Base-by-base conservation (phyloP, 2,888 invertebrate species). In the Hesperia comma region DNA sequence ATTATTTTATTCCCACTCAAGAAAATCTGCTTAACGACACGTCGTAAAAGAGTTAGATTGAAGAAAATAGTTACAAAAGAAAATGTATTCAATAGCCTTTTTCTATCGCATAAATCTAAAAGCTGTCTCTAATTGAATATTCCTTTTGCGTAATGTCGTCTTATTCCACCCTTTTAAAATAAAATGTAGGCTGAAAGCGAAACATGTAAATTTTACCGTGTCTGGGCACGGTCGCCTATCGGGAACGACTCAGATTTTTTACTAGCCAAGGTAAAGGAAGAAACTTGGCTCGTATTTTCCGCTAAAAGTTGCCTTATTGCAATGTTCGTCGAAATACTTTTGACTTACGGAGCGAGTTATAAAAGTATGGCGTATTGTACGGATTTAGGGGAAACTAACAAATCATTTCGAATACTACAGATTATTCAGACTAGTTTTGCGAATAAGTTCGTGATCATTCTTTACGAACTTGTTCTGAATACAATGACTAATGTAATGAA, bases 151-250 rank as follows among this genome's bases (percentile, higher is more conserved):
- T 87, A 89, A 88, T 85, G 79, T 83, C 82, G 81, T 84, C 87
- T 88, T 89, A 88, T 84, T 91, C 87, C 86, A 90, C 90, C 90
- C 90, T 87, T 91, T 74, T 89, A 90, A 89, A 91, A 89, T 87
- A 90, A 92, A 92, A 89, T 90, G 90, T 84, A 88, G 84, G 82
- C 84, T 81, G 84, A 83, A 86, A 86, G 84, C 82, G 87, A 88
- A 90, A 89, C 89, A 92, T 92, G 92, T 90, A 92, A 92, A 92
- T 92, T 91, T 89, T 86, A 90, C 88, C 87, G 88, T 81, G 86
- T 87, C 89, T 86, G 84, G 80, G 82, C 81, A 74, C 78, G 79
- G 79, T 81, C 84, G 77, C 75, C 75, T 78, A 79, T 73, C 75
- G 84, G 84, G 86, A 83, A 78, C 73, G 75, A 77, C 82, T 76